Conservation (phyloP, 1,140 invertebrate genomes). For the Drosophila fuyamai region DNA sequence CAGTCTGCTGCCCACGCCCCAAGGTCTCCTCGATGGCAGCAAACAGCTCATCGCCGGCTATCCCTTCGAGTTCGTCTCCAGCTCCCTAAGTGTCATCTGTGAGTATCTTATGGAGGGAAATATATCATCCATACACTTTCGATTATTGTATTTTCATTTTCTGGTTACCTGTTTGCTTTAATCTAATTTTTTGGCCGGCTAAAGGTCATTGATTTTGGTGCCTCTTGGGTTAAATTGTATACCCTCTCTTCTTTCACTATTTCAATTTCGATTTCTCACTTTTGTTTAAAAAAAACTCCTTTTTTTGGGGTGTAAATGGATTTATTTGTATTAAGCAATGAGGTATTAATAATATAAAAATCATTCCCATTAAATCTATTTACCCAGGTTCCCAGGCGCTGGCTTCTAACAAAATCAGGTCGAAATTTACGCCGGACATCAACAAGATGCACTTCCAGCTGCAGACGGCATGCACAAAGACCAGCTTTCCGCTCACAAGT, state of each 20-base stretch:
- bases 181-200: too few relatives aligned
- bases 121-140: neutral
- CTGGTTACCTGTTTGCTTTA: neutral
- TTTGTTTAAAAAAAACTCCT: too few relatives aligned
- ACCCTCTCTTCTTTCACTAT: too few relatives aligned
- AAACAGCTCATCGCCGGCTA: slow-evolving; percentile 77
- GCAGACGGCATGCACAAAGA: slow-evolving; percentile 50
- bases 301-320: too few relatives aligned
- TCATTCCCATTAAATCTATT: neutral
- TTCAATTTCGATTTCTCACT: too few relatives aligned
- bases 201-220: too few relatives aligned
- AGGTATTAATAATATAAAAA: neutral
- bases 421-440: slow-evolving; percentile 70
- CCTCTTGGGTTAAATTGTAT: too few relatives aligned
- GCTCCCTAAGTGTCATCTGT: slow-evolving; percentile 71
- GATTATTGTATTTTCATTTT: too few relatives aligned
- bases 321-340: too few relatives aligned
- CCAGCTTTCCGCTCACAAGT: slow-evolving; percentile 50
- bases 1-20: slow-evolving; percentile 68
- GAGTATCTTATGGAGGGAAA: slow-evolving; percentile 21
- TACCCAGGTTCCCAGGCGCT: slow-evolving; percentile 74
- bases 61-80: slow-evolving; percentile 74
- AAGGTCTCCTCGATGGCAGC: slow-evolving; percentile 63
- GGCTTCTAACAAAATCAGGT: slow-evolving; percentile 57
- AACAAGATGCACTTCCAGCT: slow-evolving; percentile 70